These are phyloP conservation scores for Squalus acanthias DNA, from an alignment of 2,797 vertebrate genomes.

Conservation along the genomic window DNA sequence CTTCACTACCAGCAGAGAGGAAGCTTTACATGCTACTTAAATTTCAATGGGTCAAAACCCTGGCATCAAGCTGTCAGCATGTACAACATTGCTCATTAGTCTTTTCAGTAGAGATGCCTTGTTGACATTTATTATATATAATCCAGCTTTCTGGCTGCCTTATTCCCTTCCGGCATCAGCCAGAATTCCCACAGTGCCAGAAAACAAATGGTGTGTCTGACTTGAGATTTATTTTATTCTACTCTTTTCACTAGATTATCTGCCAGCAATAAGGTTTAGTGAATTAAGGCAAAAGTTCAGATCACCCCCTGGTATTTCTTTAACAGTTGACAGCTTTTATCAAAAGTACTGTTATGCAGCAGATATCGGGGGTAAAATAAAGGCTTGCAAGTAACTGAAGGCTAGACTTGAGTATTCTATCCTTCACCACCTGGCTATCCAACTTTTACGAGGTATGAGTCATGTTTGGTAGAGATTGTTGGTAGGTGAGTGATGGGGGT, in stretches of 20 bases:
- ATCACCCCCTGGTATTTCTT: background rate
- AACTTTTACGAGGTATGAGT: too few species aligned
- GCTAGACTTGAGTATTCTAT: too few species aligned
- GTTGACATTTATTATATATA: slow-evolving; percentile 28
- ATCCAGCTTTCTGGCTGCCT: background rate
- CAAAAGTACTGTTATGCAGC: background rate
- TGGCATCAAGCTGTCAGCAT: background rate
- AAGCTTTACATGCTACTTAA: background rate
- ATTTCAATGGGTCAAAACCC: background rate
- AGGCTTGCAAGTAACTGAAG: too few species aligned
- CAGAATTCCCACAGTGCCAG: background rate
- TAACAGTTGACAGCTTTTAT: background rate
- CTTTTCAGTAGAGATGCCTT: background rate
- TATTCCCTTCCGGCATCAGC: background rate
- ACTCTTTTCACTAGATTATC: background rate
- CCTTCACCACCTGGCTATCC: too few species aligned
- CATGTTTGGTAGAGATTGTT: too few species aligned
- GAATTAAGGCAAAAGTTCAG: background rate
- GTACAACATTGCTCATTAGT: background rate
- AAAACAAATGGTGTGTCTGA: background rate
- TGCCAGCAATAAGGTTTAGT: background rate
- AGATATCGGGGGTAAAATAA: background rate
- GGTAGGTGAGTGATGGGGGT: too few species aligned
- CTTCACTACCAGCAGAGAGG: background rate
- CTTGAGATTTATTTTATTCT: slow-evolving; percentile 1